Percentiles rank a stretch among this genome's conserved stretches.
phyloP scores from a whole-genome alignment of 2,888 invertebrate species.

The Dryadula phaetusa region DNA sequence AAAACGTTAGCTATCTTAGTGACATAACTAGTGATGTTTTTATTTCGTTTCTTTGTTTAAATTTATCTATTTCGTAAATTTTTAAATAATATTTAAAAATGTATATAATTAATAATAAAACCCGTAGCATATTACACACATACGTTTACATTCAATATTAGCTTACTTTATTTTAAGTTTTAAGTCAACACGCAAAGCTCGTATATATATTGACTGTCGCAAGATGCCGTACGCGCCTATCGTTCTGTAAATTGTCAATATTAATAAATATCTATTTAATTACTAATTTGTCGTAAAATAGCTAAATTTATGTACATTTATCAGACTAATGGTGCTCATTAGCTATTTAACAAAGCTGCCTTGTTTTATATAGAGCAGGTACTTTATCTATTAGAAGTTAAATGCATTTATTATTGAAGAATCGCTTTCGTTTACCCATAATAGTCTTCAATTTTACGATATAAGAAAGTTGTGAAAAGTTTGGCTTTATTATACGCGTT shows the following conservation, averaged over 20 bases:
- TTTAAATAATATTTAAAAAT: too few relatives aligned
- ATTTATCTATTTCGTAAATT: too few relatives aligned
- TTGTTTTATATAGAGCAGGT: background rate
- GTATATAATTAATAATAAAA: too few relatives aligned
- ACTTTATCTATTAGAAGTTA: background rate
- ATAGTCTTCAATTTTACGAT: background rate
- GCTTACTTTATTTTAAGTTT: background rate
- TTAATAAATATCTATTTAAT: constrained; percentile 12
- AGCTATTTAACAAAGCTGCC: background rate
- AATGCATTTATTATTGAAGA: background rate
- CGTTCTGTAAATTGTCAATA: constrained; percentile 1
- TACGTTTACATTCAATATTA: background rate
- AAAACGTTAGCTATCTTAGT: too few relatives aligned
- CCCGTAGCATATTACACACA: too few relatives aligned
- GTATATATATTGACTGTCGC: constrained; percentile 3
- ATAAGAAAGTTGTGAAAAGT: too few relatives aligned
- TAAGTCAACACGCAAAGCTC: background rate
- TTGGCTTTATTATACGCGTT: too few relatives aligned
- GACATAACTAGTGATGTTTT: too few relatives aligned
- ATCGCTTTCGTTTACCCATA: background rate
- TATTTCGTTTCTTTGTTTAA: too few relatives aligned
- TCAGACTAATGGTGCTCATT: background rate
- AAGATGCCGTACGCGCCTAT: background rate
- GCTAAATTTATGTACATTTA: background rate
- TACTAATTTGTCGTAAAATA: background rate